A percentile compares a stretch with the other conserved stretches of the same genome.
Conservation (phyloP, 2,888 invertebrate genomes). For the Brenthis hecate region DNA sequence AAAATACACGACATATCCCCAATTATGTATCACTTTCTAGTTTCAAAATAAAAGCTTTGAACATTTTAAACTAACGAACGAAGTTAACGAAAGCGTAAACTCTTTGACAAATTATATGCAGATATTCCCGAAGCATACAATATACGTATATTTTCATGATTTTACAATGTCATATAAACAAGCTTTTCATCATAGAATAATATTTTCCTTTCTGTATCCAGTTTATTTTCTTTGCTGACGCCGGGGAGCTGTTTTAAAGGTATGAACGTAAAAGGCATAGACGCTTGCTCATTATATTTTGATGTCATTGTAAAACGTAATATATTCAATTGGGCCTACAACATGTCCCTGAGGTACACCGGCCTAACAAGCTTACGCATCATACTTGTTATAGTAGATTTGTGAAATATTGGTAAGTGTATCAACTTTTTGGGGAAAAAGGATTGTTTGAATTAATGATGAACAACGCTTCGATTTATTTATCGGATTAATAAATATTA, state of each 20-base stretch:
- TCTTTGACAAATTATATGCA: slow-evolving; percentile 5
- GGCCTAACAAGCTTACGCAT: slow-evolving; percentile 15
- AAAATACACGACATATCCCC: background rate
- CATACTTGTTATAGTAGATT: slow-evolving; percentile 6
- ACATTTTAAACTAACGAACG: background rate
- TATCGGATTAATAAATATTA: no score
- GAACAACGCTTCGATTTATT: no score
- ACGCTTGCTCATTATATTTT: slow-evolving; percentile 24
- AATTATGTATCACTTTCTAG: background rate
- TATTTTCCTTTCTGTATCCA: slow-evolving; percentile 11
- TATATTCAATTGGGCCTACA: slow-evolving; percentile 31
- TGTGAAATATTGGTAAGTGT: slow-evolving; percentile 4
- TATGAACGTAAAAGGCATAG: slow-evolving; percentile 26
- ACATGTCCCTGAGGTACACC: slow-evolving; percentile 21
- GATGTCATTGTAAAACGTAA: slow-evolving; percentile 31
- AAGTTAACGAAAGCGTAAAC: background rate
- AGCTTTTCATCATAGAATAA: slow-evolving; percentile 15
- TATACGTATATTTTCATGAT: slow-evolving; percentile 5
- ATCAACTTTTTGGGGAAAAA: background rate
- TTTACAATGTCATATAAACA: background rate
- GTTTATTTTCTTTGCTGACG: slow-evolving; percentile 10
- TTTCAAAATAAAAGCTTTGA: background rate
- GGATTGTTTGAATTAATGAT: no score
- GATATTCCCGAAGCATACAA: background rate
- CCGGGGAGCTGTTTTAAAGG: slow-evolving; percentile 26